Conservation (phyloP, 1,140 invertebrate species). For the Dolichoris vasculosae region DNA sequence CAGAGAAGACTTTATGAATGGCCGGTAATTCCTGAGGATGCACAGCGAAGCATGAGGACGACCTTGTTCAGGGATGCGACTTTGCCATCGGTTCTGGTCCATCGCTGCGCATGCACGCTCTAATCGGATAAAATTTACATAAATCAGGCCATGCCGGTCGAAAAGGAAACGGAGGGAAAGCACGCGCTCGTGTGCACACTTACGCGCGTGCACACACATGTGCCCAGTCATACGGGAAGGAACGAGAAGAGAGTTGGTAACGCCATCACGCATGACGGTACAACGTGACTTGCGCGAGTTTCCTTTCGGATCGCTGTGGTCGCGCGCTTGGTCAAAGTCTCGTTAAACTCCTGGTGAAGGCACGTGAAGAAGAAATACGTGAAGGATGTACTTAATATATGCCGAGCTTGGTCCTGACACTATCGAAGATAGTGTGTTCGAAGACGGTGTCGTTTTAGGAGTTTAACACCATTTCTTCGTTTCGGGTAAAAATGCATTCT, state of each 20-base stretch:
- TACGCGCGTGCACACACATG: too few relatives aligned
- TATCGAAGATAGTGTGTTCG: too few relatives aligned
- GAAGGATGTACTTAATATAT: background rate
- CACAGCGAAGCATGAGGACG: background rate
- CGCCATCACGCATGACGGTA: slow-evolving; percentile 25
- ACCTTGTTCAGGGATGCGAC: background rate
- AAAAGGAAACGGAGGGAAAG: background rate
- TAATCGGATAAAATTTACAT: slow-evolving; percentile 20
- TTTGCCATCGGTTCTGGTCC: background rate
- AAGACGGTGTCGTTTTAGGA: too few relatives aligned
- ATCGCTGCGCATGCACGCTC: background rate
- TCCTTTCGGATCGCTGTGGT: background rate
- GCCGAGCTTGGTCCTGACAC: background rate
- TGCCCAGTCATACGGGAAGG: background rate
- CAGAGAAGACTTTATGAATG: slow-evolving; percentile 35
- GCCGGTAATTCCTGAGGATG: slow-evolving; percentile 13
- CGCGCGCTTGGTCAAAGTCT: slow-evolving; percentile 5
- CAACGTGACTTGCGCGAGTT: slow-evolving; percentile 11
- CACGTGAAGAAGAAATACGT: background rate
- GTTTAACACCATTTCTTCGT: background rate
- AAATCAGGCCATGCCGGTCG: slow-evolving; percentile 1
- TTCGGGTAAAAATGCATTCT: background rate
- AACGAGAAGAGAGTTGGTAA: background rate
- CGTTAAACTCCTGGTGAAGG: background rate
- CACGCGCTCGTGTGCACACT: background rate